Percentiles rank a stretch among this genome's conserved stretches.
Conservation (phyloP, 2,888 invertebrate genomes). For the Elgonia sp. region DNA sequence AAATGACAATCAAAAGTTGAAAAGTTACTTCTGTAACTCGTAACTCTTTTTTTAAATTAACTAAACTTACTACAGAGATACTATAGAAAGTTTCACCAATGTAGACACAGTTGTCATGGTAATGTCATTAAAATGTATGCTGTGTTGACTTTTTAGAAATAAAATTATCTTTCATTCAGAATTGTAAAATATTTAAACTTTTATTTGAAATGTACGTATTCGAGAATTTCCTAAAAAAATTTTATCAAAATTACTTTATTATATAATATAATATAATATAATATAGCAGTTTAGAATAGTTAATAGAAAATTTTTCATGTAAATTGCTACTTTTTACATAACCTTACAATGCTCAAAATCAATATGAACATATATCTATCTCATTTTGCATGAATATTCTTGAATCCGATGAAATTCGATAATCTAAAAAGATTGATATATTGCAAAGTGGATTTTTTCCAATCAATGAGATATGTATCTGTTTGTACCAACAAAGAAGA, state of each 20-base stretch:
- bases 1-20: background rate
- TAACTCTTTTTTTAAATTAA: constrained; percentile 26
- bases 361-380: background rate
- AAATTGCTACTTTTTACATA: background rate
- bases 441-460: constrained; percentile 14
- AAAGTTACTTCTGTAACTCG: background rate
- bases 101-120: constrained; percentile 22
- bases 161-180: too few species aligned
- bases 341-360: background rate
- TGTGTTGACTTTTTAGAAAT: too few species aligned
- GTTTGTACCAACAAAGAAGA: background rate
- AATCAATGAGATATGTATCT: constrained; percentile 7
- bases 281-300: too few species aligned
- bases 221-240: too few species aligned
- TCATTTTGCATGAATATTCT: background rate
- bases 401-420: background rate
- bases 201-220: too few species aligned
- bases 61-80: constrained; percentile 5
- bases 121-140: constrained; percentile 1
- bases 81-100: constrained; percentile 3
- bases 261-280: too few species aligned
- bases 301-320: too few species aligned
- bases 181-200: too few species aligned
- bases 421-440: constrained; percentile 15
- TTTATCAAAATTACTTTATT: too few species aligned